Evolutionary conservation across 2,888 invertebrate species (phyloP).

Genomic region (Drosophila kuntzei): DNA sequence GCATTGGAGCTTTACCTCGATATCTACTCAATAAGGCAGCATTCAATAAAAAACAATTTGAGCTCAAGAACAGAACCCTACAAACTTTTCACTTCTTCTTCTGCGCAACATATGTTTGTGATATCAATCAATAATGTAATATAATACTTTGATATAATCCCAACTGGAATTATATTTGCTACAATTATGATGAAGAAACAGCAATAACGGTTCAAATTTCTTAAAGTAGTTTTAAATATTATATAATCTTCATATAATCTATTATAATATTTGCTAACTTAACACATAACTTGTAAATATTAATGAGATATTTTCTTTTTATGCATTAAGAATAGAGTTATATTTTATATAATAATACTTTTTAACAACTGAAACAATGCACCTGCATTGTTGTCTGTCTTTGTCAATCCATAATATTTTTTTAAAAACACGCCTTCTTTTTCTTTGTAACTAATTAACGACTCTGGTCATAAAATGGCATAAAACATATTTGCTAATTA

Average conservation of each 20-base stretch:
- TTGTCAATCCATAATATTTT: conserved; percentile 5
- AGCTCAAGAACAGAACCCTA: conserved; percentile 15
- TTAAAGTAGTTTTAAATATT: too few relatives aligned
- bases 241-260: too few relatives aligned
- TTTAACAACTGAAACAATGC: conserved; percentile 8
- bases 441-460: conserved; percentile 49
- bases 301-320: too few relatives aligned
- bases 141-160: not conserved
- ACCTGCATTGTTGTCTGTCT: conserved; percentile 2
- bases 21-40: conserved; percentile 2
- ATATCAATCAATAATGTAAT: not conserved
- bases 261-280: too few relatives aligned
- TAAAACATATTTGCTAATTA: conserved; percentile 68
- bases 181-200: not conserved
- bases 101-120: conserved; percentile 1
- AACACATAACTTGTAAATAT: too few relatives aligned
- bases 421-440: conserved; percentile 2
- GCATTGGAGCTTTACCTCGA: conserved; percentile 34
- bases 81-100: not conserved
- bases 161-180: not conserved
- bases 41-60: conserved; percentile 38
- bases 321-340: not conserved
- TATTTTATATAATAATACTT: not conserved
- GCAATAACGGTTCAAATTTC: not conserved
- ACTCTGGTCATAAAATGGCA: conserved; percentile 43